A percentile compares a stretch with the other conserved stretches of the same genome.
phyloP scores from a whole-genome alignment of 2,888 invertebrate genomes.

The Amiota minor region DNA sequence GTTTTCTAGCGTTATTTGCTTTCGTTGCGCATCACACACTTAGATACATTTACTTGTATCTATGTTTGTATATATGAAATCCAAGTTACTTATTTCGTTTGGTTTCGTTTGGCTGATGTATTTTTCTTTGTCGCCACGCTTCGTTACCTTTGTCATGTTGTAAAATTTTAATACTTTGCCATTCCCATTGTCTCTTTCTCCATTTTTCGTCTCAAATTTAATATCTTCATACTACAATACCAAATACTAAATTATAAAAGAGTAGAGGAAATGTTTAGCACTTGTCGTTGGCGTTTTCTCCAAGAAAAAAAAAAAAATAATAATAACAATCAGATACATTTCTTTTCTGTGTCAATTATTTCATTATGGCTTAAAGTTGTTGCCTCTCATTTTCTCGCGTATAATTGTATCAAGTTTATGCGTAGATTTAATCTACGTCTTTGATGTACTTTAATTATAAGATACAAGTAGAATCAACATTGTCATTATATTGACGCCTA shows the following conservation, averaged over 20 bases:
- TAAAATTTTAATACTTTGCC: slow-evolving; percentile 11
- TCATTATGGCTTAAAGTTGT: slow-evolving; percentile 16
- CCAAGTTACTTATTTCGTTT: too few relatives aligned
- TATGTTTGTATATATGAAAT: too few relatives aligned
- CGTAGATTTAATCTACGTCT: background rate
- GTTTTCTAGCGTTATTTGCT: background rate
- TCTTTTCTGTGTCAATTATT: slow-evolving; percentile 25
- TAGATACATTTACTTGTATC: too few relatives aligned
- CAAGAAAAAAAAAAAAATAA: background rate
- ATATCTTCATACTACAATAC: background rate
- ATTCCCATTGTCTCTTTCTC: slow-evolving; percentile 12
- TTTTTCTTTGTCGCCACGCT: slow-evolving; percentile 17
- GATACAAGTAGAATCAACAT: slow-evolving; percentile 1
- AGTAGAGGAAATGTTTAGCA: background rate
- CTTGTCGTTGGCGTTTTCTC: slow-evolving; percentile 10
- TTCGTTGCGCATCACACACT: slow-evolving; percentile 11
- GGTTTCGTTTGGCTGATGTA: background rate
- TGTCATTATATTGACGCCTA: slow-evolving; percentile 2
- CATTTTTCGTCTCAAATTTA: too few relatives aligned
- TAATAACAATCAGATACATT: background rate
- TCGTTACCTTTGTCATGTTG: slow-evolving; percentile 18
- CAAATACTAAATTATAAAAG: background rate
- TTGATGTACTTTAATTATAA: slow-evolving; percentile 18
- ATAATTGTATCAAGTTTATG: slow-evolving; percentile 23
- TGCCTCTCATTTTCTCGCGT: background rate